Base-by-base conservation (phyloP, 2,888 invertebrate species). In the Schrankia costaestrigalis region DNA sequence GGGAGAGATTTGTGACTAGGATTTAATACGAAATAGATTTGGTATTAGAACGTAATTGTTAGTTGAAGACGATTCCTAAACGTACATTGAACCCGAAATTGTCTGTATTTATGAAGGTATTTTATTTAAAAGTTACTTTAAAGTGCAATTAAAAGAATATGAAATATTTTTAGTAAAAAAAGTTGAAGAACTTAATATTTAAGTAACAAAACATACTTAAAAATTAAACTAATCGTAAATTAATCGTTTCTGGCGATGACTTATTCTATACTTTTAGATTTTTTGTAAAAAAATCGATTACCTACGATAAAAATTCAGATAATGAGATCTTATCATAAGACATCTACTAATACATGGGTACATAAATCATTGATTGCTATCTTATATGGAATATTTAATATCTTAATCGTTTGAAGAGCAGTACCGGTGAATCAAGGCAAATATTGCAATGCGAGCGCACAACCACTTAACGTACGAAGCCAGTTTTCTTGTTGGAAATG, bases 401-500 rank as follows among this genome's bases (percentile, higher is more conserved):
- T 63, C 61, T 62, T 68, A 67, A 71, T 72, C 63, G 59, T 41
- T 37, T 34, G 35, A 43, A 46, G 52, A 56, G 56, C 55, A 58
- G 57, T 62, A 63, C 60, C 53, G 53, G 58, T 56, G 56, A 52
- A 56, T 45, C 56, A 60, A 46, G 60, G 64, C 44, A 62, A 75
- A 77, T 77, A 75, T 74, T 72, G 76, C 74, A 77, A 77, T 75
- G 68, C 70, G 64, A 38, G 54, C 55, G 63, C 63, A 71, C 69
- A 61, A 69, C 74, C 76, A 81, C 76, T 84, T 82, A 79, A 70
- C 63, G 73, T 71, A 71, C 68, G 57, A 55, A 76, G 77, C 75
- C 70, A 75, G 81, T 80, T 83, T 79, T 79, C 79, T 78, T 78
- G 74, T 79, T 82, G 78, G 75, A 78, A 80, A 82, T 69, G 76